These are phyloP conservation scores for Echinops telfairi DNA, from an alignment of 2,113 vertebrate genomes.

Conservation along the genomic window DNA sequence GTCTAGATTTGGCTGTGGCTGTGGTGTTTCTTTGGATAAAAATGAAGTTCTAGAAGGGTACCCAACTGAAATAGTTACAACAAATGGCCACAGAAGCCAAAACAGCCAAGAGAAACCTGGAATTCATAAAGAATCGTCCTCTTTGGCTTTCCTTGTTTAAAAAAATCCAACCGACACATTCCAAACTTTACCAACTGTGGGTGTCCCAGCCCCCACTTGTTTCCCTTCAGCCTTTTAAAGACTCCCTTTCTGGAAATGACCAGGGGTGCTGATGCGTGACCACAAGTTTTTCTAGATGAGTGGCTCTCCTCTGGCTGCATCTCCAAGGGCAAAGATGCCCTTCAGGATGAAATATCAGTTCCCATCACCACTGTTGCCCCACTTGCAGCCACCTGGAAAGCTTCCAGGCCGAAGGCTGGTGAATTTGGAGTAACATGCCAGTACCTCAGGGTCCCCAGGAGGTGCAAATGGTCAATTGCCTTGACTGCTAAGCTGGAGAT, in stretches of 20 bases:
- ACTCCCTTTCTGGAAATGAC: constrained; percentile 50
- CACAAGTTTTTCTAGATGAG: background rate
- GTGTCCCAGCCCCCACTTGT: background rate
- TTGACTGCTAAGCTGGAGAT: background rate
- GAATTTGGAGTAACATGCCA: background rate
- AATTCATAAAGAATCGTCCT: background rate
- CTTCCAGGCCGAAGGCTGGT: background rate
- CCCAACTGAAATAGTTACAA: constrained; percentile 7
- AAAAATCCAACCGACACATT: constrained; percentile 24
- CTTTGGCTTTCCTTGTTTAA: constrained; percentile 35
- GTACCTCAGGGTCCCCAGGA: background rate
- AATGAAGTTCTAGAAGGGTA: background rate
- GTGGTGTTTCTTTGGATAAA: constrained; percentile 39
- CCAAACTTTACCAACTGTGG: background rate
- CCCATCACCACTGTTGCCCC: background rate
- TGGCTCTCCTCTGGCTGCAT: background rate
- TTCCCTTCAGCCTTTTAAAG: constrained; percentile 33
- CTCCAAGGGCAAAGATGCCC: background rate
- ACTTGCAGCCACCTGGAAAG: background rate
- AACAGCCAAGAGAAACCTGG: background rate
- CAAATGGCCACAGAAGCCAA: constrained; percentile 7
- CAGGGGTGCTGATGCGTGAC: background rate
- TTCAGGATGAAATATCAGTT: background rate
- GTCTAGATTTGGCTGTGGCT: background rate
- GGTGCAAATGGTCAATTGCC: background rate